phyloP scores from a whole-genome alignment of 1,140 invertebrate species.

The Temnothorax nylanderi region DNA sequence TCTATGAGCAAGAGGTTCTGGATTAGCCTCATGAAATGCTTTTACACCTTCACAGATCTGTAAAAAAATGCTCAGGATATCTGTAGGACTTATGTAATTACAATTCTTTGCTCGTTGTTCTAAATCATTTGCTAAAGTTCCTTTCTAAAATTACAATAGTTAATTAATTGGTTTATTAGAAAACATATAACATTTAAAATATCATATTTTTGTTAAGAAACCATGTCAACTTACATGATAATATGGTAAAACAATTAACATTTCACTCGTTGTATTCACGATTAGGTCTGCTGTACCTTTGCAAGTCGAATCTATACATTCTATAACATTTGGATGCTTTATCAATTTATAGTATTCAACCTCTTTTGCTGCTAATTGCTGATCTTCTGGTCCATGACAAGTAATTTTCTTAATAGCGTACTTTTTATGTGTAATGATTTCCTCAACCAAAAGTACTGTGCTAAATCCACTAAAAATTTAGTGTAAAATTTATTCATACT shows the following conservation, averaged over 20 bases:
- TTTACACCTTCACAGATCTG: conserved; percentile 92
- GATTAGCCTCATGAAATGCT: conserved; percentile 91
- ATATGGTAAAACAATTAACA: conserved; percentile 92
- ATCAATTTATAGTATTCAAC: conserved; percentile 91
- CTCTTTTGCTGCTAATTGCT: conserved; percentile 91
- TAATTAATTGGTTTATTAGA: not conserved
- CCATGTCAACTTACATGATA: conserved; percentile 87
- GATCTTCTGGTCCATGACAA: conserved; percentile 93
- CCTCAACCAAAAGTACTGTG: conserved; percentile 92
- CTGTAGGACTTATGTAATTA: conserved; percentile 88
- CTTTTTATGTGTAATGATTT: conserved; percentile 89
- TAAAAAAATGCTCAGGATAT: conserved; percentile 90
- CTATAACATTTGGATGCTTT: conserved; percentile 92
- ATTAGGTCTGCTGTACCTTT: conserved; percentile 89
- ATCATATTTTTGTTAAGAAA: not conserved
- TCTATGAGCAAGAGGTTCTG: conserved; percentile 92
- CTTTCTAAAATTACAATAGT: conserved; percentile 85
- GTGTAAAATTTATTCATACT: conserved; percentile 44
- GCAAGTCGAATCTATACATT: conserved; percentile 90
- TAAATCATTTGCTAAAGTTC: conserved; percentile 91
- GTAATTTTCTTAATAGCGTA: conserved; percentile 94
- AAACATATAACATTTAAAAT: not conserved
- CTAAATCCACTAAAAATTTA: conserved; percentile 92
- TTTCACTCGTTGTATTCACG: conserved; percentile 90
- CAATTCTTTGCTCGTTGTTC: conserved; percentile 87